Evolutionary conservation across 2,888 invertebrate genomes (phyloP).

Genomic region (Sabatieria punctata): DNA sequence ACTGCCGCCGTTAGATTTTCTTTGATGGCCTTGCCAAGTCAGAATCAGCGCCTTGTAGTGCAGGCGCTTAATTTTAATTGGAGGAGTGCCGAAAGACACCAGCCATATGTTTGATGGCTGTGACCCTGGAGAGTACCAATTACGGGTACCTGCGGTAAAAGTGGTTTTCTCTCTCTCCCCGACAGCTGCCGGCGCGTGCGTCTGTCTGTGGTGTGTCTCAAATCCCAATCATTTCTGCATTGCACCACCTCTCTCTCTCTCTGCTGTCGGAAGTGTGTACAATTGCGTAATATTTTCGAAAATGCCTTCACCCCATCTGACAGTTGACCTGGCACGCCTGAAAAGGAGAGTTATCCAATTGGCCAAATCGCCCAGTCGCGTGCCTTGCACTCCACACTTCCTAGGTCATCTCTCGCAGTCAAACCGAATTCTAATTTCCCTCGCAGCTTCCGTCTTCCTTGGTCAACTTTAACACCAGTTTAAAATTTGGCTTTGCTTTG

Average conservation of each 20-base stretch:
- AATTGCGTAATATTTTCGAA: neutral
- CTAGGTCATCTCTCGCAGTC: too few species aligned
- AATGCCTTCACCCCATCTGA: neutral
- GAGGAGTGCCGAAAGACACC: too few species aligned
- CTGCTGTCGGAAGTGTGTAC: neutral
- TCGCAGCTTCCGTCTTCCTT: too few species aligned
- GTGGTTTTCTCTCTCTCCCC: neutral
- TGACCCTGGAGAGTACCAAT: neutral
- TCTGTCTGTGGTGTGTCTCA: neutral
- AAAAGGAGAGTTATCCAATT: neutral
- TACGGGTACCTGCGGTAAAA: neutral
- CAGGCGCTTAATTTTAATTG: too few species aligned
- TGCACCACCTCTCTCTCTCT: neutral
- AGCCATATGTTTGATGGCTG: neutral
- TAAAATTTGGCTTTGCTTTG: too few species aligned
- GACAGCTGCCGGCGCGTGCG: neutral
- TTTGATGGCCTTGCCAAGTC: neutral
- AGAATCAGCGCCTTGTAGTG: neutral
- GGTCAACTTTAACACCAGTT: too few species aligned
- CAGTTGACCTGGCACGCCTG: neutral
- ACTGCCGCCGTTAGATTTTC: neutral
- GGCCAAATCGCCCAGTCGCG: too few species aligned
- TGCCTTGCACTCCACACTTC: too few species aligned
- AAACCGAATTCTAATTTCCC: too few species aligned
- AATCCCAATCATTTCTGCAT: too few species aligned